Conservation (phyloP, 2,797 vertebrate genomes). For the Columba guinea region DNA sequence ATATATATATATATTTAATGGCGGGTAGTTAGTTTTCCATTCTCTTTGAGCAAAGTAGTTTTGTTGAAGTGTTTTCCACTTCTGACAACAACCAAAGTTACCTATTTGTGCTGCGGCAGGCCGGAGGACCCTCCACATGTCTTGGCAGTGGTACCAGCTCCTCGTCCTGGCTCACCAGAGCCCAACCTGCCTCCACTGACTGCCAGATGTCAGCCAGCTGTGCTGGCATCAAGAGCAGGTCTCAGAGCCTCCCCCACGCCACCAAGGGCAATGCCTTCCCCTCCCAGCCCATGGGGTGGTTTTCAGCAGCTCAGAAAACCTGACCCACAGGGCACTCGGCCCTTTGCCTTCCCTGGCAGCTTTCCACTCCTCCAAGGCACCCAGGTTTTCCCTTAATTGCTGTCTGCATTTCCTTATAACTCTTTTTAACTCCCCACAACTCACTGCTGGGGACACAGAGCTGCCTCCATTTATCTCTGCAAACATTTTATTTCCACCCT, state of each 20-base stretch:
- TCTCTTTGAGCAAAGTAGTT: not conserved
- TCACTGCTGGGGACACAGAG: not conserved
- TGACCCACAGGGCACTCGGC: not conserved
- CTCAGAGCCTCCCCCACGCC: not conserved
- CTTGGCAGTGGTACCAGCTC: accelerated
- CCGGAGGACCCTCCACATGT: not conserved
- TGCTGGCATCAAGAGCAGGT: not conserved
- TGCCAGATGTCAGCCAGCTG: not conserved
- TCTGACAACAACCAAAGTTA: not conserved
- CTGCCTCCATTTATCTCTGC: not conserved
- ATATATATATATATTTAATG: too few species aligned
- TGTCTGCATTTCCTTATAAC: not conserved
- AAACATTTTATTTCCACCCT: not conserved
- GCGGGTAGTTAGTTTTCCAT: not conserved
- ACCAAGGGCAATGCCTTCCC: not conserved
- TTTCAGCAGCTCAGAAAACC: not conserved
- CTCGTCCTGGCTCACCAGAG: not conserved
- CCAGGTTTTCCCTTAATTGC: not conserved
- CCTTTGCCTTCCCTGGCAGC: not conserved
- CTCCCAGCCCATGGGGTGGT: not conserved
- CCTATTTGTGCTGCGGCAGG: not conserved
- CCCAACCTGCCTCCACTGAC: not conserved
- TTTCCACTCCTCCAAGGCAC: not conserved
- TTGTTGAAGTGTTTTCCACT: not conserved
- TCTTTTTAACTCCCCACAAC: not conserved